phyloP scores from a whole-genome alignment of 92 coral and sea anemone genomes.

The Anthopleura xanthogrammica region DNA sequence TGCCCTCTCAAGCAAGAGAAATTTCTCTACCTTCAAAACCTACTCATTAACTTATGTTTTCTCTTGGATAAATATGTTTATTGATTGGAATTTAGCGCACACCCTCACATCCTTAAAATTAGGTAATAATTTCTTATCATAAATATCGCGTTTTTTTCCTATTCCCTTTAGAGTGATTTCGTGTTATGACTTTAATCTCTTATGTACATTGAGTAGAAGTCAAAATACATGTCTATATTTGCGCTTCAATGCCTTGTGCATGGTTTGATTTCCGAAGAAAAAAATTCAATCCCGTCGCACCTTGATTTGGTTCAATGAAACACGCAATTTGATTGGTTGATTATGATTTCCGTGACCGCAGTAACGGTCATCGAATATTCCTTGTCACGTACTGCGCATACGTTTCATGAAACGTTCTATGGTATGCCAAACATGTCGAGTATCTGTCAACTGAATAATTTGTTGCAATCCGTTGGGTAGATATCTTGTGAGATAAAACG shows the following conservation, averaged over 20 bases:
- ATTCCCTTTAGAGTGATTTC: not conserved
- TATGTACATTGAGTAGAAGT: not conserved
- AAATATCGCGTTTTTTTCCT: not conserved
- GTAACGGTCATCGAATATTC: not conserved
- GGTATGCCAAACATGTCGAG: not conserved
- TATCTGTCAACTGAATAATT: not conserved
- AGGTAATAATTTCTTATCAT: not conserved
- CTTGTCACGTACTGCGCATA: not conserved
- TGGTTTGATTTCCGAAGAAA: not conserved
- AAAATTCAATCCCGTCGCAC: conserved; percentile 10
- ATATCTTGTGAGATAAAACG: too few relatives aligned
- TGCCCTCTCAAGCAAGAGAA: not conserved
- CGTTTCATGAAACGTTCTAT: not conserved
- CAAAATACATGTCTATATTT: not conserved
- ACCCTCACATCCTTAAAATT: not conserved
- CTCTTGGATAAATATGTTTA: not conserved
- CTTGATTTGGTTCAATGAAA: conserved; percentile 25
- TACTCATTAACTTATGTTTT: not conserved
- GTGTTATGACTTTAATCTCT: not conserved
- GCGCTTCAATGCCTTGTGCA: not conserved
- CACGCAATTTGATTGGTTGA: conserved; percentile 10
- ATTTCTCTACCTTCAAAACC: not conserved
- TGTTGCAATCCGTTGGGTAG: too few relatives aligned
- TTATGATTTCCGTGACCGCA: not conserved
- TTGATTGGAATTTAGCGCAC: not conserved